phyloP scores from a whole-genome alignment of 2,113 vertebrate genomes.

The Halichoeres trimaculatus region DNA sequence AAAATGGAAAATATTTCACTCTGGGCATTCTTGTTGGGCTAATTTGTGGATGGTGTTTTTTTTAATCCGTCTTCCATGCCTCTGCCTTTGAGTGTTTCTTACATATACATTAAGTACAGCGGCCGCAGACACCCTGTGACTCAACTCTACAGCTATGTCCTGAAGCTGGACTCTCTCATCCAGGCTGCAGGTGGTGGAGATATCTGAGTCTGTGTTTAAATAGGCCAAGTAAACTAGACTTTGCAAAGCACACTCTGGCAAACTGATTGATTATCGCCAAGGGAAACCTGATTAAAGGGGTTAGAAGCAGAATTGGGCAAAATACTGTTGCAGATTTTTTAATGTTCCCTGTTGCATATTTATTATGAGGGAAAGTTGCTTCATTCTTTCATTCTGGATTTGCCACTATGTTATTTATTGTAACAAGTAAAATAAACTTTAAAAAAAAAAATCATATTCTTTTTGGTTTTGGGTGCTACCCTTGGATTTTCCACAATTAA shows the following conservation, averaged over 20 bases:
- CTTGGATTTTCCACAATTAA: neutral
- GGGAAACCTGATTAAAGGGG: neutral
- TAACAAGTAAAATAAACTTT: no score
- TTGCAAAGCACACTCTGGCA: neutral
- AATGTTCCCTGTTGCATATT: no score
- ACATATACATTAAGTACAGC: slow-evolving; percentile 13
- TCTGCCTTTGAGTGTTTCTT: slow-evolving; percentile 15
- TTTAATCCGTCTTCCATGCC: slow-evolving; percentile 3
- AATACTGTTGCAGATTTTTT: neutral
- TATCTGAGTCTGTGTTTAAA: slow-evolving; percentile 21
- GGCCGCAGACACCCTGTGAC: slow-evolving; percentile 19
- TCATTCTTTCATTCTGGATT: no score
- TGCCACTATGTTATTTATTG: no score
- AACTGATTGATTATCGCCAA: neutral
- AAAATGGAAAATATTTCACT: slow-evolving; percentile 18
- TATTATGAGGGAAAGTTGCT: no score
- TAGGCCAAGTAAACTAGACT: slow-evolving; percentile 7
- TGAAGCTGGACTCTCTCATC: slow-evolving; percentile 30
- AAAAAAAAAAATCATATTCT: neutral
- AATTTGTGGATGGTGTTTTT: slow-evolving; percentile 21
- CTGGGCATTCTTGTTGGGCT: slow-evolving; percentile 7
- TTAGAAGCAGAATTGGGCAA: neutral
- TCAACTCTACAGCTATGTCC: slow-evolving; percentile 25
- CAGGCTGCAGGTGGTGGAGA: slow-evolving; percentile 31
- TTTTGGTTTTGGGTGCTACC: neutral